These are phyloP conservation scores for Tenualosa ilisha DNA, from an alignment of 2,797 vertebrate species.

Conservation along the genomic window DNA sequence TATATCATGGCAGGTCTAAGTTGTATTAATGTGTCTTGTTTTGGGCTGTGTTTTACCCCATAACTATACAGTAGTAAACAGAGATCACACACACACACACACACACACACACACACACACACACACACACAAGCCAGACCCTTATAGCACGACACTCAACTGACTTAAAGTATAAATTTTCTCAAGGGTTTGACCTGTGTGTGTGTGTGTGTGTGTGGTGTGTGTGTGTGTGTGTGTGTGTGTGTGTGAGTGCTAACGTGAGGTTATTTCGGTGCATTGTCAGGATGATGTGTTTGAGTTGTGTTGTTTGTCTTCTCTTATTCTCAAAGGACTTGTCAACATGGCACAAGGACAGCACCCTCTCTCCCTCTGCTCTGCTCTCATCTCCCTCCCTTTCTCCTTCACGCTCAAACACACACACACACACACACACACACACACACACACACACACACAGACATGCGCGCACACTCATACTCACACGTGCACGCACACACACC, in stretches of 20 bases:
- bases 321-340: conserved; percentile 2
- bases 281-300: not conserved
- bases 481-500: not conserved
- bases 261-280: conserved; percentile 1
- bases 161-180: not conserved
- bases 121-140: not conserved
- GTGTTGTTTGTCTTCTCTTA: not conserved
- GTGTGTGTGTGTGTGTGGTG: not conserved
- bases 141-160: not conserved
- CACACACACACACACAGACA: not conserved
- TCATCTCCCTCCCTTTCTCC: no score
- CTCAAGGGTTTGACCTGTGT: not conserved
- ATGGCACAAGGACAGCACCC: conserved; percentile 3
- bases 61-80: not conserved
- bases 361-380: not conserved
- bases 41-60: not conserved
- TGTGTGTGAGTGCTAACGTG: not conserved
- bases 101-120: conserved; percentile 11
- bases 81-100: not conserved
- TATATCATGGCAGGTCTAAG: not conserved
- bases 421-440: conserved; percentile 18
- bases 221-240: not conserved
- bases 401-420: not conserved
- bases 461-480: not conserved
- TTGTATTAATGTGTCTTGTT: not conserved